Evolutionary conservation across 2,113 vertebrate species (phyloP).

Genomic region (Xiphophorus maculatus): DNA sequence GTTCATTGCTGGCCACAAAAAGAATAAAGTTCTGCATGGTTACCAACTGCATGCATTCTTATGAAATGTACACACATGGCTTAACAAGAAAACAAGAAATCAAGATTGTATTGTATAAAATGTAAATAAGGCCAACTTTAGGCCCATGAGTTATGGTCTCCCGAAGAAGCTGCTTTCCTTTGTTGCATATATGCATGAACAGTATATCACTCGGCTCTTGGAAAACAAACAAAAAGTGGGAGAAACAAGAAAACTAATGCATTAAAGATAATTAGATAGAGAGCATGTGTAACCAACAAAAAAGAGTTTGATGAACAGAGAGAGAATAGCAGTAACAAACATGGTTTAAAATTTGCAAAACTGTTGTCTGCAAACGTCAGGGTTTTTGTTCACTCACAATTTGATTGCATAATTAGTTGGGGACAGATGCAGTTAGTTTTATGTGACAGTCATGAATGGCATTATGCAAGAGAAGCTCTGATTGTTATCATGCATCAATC

Average conservation of each 20-base stretch:
- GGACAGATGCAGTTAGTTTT: constrained; percentile 12
- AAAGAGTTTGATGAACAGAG: constrained; percentile 40
- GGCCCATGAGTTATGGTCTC: constrained; percentile 79
- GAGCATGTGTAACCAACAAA: constrained; percentile 74
- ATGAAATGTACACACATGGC: constrained; percentile 61
- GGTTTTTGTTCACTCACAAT: constrained; percentile 8
- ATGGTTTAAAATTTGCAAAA: constrained; percentile 21
- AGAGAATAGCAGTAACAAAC: constrained; percentile 9
- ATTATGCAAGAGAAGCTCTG: background rate
- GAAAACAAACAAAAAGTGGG: constrained; percentile 52
- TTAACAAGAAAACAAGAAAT: constrained; percentile 68
- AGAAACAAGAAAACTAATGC: constrained; percentile 64
- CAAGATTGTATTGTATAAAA: constrained; percentile 70
- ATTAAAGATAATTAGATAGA: constrained; percentile 77
- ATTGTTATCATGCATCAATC: background rate
- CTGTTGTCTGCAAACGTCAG: background rate
- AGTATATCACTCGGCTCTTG: constrained; percentile 76
- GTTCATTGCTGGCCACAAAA: background rate
- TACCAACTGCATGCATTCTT: constrained; percentile 24
- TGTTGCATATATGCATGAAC: constrained; percentile 81
- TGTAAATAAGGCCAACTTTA: constrained; percentile 82
- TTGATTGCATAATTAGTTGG: constrained; percentile 9
- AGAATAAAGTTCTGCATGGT: constrained; percentile 16
- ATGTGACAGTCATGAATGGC: background rate
- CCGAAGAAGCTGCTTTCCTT: constrained; percentile 63